Evolutionary conservation across 2,797 vertebrate genomes (phyloP), one percentile per base, ranked within the genome.

Genomic region (Xerus rutilus): DNA sequence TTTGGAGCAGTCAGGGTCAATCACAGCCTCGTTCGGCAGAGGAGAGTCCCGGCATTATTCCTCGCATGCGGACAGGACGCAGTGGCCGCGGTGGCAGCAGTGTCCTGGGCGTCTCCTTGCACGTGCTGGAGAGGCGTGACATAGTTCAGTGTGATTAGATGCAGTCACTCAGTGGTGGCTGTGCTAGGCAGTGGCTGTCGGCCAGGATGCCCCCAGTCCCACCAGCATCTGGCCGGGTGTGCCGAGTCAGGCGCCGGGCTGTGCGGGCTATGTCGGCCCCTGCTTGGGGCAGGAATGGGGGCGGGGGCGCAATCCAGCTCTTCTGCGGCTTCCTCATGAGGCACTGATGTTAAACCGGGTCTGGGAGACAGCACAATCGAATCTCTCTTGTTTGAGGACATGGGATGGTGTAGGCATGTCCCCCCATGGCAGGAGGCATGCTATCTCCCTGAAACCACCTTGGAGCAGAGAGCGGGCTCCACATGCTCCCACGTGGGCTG

Each of bases 1-100:
- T 99, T 99, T 99, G 96, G 97, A 98, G 98, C 99, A 99, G 99
- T 99, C 99, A 99, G 99, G 99, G 99, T 99, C 99, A 99, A 99
- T 99, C 99, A 99, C 97, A 98, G 98, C 97, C 98, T 99, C 99
- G 99, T 99, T 99, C 99, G 99, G 99, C 99, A 99, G 99, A 99
- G 98, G 98, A 98, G 97, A 97, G 91, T 97, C 98, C 98, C 98
- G 98, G 99, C 99, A 99, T 99, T 99, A 99, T 99, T 99, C 98
- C 98, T 98, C 97, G 95, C 98, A 98, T 98, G 97, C 98, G 98
- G 98, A 98, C 97, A 98, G 98, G 98, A 98, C 97, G 97, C 97
- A 96, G 98, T 97, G 73, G 94, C 97, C 92, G 96, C 92, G 62
- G 97, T 96, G 96, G 98, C 96, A 95, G 97, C 97, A 86, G 93